phyloP scores from a whole-genome alignment of 2,888 invertebrate species.

The Tachina lurida region DNA sequence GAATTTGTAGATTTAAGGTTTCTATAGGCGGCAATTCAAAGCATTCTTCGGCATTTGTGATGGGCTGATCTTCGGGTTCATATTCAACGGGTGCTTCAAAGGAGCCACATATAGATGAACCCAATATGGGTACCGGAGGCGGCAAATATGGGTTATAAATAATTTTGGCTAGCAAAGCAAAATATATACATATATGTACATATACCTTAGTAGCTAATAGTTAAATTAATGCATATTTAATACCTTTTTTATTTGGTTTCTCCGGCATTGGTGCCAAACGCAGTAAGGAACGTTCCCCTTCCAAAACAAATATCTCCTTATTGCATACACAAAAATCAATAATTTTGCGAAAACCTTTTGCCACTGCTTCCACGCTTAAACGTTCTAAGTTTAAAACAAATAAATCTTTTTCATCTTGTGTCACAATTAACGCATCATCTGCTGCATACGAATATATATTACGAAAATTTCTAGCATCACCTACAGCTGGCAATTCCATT shows the following conservation, averaged over 20 bases:
- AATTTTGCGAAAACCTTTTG: constrained; percentile 85
- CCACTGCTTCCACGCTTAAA: constrained; percentile 87
- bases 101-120: constrained; percentile 75
- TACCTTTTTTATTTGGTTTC: constrained; percentile 83
- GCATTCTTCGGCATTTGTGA: constrained; percentile 89
- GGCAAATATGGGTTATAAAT: constrained; percentile 82
- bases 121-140: constrained; percentile 79
- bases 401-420: constrained; percentile 88
- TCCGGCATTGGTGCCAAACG: constrained; percentile 91
- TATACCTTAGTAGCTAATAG: not conserved
- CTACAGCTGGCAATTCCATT: constrained; percentile 61
- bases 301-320: constrained; percentile 91
- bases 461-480: constrained; percentile 84
- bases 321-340: constrained; percentile 79
- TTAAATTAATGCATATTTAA: constrained; percentile 69
- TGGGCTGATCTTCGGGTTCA: constrained; percentile 82
- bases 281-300: constrained; percentile 90
- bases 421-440: constrained; percentile 87
- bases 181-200: not conserved
- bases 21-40: constrained; percentile 87
- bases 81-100: constrained; percentile 81
- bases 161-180: constrained; percentile 75
- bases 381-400: constrained; percentile 90
- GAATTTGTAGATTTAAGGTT: constrained; percentile 83
- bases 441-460: constrained; percentile 86